Percentiles rank a stretch among this genome's conserved stretches.
phyloP scores from a whole-genome alignment of 2,888 invertebrate genomes.

The Ormyrus thymus region DNA sequence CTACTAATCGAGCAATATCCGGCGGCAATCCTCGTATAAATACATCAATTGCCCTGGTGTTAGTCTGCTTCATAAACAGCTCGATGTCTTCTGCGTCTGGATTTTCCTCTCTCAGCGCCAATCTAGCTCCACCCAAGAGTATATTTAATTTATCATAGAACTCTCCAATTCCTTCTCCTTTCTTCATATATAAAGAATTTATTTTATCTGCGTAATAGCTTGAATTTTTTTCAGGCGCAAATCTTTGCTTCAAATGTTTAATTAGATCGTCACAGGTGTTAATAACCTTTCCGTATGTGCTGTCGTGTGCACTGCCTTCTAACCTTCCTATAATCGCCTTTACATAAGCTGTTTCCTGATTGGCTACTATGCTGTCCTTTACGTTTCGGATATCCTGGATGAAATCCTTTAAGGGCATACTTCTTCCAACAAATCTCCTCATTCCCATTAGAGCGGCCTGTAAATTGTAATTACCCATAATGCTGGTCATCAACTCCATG shows the following conservation, averaged over 20 bases:
- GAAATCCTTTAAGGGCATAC: no score
- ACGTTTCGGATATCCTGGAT: no score
- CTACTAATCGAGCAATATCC: background rate
- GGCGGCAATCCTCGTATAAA: background rate
- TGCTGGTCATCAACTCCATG: no score
- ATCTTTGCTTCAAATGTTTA: constrained; percentile 73
- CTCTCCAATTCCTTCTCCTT: background rate
- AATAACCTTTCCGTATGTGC: no score
- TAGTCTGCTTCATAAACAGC: background rate
- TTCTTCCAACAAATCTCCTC: no score
- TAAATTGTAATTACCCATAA: no score
- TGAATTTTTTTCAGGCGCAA: constrained; percentile 76
- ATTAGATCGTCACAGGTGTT: no score
- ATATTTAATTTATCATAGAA: background rate
- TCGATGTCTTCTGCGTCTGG: background rate
- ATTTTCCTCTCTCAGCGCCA: background rate
- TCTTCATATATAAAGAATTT: background rate
- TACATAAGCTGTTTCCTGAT: no score
- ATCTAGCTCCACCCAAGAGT: background rate
- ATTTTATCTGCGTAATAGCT: background rate
- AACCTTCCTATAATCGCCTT: no score
- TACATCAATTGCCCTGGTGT: background rate
- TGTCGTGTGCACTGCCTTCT: no score
- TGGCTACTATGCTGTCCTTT: no score
- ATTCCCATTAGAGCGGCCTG: no score